These are phyloP conservation scores for Eristalis intricaria DNA, from an alignment of 2,888 invertebrate species.

Conservation along the genomic window DNA sequence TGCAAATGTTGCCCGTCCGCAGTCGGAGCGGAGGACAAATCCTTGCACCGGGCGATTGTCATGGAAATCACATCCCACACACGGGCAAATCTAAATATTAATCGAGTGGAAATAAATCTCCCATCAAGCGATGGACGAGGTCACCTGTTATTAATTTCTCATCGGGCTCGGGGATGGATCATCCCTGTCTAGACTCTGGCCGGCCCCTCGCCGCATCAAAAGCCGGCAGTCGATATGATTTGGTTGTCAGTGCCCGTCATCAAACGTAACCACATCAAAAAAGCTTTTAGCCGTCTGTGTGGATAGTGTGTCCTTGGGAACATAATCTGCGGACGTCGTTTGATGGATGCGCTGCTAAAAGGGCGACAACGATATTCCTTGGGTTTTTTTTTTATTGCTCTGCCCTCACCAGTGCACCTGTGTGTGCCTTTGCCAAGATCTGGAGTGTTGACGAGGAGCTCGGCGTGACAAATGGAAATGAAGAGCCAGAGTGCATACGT, in stretches of 20 bases:
- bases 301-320: slow-evolving; percentile 2
- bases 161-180: slow-evolving; percentile 36
- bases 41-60: slow-evolving; percentile 38
- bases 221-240: slow-evolving; percentile 65
- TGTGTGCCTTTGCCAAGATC: background rate
- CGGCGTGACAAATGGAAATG: background rate
- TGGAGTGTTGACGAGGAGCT: background rate
- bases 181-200: slow-evolving; percentile 62
- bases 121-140: background rate
- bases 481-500: background rate
- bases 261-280: slow-evolving; percentile 68
- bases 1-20: slow-evolving; percentile 56
- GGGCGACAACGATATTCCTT: slow-evolving; percentile 7
- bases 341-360: slow-evolving; percentile 54
- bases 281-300: slow-evolving; percentile 47
- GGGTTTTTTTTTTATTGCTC: background rate
- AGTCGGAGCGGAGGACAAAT: background rate
- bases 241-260: slow-evolving; percentile 64
- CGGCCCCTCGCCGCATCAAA: slow-evolving; percentile 4
- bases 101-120: slow-evolving; percentile 67
- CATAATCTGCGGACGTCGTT: slow-evolving; percentile 16
- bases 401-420: background rate
- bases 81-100: slow-evolving; percentile 59
- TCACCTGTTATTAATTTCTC: slow-evolving; percentile 56
- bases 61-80: slow-evolving; percentile 58